phyloP scores from a whole-genome alignment of 2,888 invertebrate species.

The Stomorhina lunata region DNA sequence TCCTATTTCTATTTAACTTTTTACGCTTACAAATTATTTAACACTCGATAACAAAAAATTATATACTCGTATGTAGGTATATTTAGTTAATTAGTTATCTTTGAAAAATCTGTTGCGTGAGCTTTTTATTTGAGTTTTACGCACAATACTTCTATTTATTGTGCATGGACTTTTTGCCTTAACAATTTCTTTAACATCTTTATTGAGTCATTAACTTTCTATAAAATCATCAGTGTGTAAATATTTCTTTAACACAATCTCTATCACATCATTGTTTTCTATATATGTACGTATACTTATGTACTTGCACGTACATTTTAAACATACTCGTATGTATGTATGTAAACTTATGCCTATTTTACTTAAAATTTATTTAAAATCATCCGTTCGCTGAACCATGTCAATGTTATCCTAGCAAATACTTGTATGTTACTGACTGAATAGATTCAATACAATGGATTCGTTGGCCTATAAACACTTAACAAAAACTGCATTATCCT shows the following conservation, averaged over 20 bases:
- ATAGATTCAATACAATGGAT: not conserved
- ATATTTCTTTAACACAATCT: not conserved
- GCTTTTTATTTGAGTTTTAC: no score
- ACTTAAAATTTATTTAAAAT: not conserved
- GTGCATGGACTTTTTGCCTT: not conserved
- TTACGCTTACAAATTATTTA: not conserved
- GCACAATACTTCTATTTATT: no score
- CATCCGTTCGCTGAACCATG: not conserved
- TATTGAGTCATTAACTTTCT: slow-evolving; percentile 22
- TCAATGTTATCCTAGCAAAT: not conserved
- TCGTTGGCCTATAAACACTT: not conserved
- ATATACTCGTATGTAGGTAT: no score
- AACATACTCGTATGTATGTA: no score
- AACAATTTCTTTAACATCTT: slow-evolving; percentile 26
- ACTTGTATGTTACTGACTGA: not conserved
- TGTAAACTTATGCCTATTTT: no score
- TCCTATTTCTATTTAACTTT: not conserved
- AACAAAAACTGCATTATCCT: not conserved
- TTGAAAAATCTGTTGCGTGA: not conserved
- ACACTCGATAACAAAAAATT: not conserved
- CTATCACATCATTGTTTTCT: not conserved
- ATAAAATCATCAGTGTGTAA: not conserved
- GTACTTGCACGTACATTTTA: no score
- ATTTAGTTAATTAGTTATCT: no score
- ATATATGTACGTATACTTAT: not conserved